Conservation (phyloP, 2,888 invertebrate genomes). For the Drosophila longiperda region DNA sequence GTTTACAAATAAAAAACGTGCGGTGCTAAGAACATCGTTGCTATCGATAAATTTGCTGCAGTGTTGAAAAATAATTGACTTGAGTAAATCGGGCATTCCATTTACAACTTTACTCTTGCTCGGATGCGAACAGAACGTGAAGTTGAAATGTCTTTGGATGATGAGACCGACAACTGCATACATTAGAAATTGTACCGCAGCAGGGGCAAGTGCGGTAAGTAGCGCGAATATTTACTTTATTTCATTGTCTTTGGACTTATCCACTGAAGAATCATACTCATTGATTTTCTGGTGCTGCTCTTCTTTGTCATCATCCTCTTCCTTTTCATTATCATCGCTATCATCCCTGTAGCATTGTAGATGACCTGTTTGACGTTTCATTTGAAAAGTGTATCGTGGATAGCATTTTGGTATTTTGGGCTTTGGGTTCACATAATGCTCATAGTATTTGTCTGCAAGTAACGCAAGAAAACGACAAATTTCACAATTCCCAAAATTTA, state of each 20-base stretch:
- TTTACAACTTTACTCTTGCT: background rate
- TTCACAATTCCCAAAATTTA: background rate
- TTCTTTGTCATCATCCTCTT: slow-evolving; percentile 28
- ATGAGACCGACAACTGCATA: slow-evolving; percentile 38
- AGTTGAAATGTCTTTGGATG: slow-evolving; percentile 44
- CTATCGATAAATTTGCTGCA: slow-evolving; percentile 31
- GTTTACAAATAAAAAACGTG: slow-evolving; percentile 52
- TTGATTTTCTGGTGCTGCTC: background rate
- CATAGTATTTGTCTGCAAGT: slow-evolving; percentile 50
- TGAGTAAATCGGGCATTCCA: background rate
- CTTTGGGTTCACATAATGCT: slow-evolving; percentile 40
- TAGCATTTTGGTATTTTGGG: slow-evolving; percentile 39
- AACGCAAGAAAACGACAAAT: background rate
- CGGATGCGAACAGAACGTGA: slow-evolving; percentile 17
- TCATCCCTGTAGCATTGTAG: slow-evolving; percentile 50
- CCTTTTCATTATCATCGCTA: slow-evolving; percentile 12
- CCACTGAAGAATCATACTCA: slow-evolving; percentile 15
- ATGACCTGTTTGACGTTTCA: slow-evolving; percentile 45
- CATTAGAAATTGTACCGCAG: slow-evolving; percentile 55
- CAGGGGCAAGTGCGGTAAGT: slow-evolving; percentile 69
- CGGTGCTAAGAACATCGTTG: background rate
- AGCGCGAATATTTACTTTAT: background rate
- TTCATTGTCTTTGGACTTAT: too few relatives aligned
- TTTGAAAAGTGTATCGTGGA: background rate
- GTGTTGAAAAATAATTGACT: slow-evolving; percentile 24